Evolutionary conservation across 2,888 invertebrate species (phyloP), one percentile per base, ranked within the genome.

Genomic region (Temnothorax rugatulus): DNA sequence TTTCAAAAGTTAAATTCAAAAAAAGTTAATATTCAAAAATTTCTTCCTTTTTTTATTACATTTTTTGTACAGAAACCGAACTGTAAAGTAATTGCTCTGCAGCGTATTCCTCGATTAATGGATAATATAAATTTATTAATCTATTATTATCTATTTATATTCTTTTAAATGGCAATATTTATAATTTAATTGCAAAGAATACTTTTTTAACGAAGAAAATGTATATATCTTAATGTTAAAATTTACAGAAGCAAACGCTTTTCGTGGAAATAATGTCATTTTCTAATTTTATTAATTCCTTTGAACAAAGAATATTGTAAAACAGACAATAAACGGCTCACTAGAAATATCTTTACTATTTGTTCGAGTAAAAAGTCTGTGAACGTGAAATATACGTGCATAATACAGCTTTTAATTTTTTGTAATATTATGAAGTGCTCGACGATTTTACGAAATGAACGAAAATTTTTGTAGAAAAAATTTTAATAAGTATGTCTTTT

Each of bases 91-190:
- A 7, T 52, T 69, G 50, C 8, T n/a, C 1, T 29, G 5, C 11
- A 38, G n/a, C 11, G 7, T 52, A 34, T 52, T 68, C 34, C 34
- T 34, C 21, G 2, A 41, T 38, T 64, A 64, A 52, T n/a, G n/a
- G 13, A n/a, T 52, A 52, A 52, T 52, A 52, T 52, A n/a, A 52
- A 52, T 47, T 47, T 44, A 69, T 52, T 52, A 50, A n/a, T n/a
- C 34, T n/a, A 52, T 34, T 0, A 29, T 3, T 34, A 0, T 34
- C 4, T 5, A 34, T 54, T 57, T 66, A 9, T 21, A 8, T n/a
- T n/a, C 5, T n/a, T n/a, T 9, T 18, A 52, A 52, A n/a, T 50
- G 1, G 7, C 18, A 50, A 50, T 50, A 18, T 52, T 52, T 52
- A 15, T 5, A 52, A 52, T 64, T 66, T 15, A 66, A 44, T 47